phyloP scores from a whole-genome alignment of 2,113 vertebrate species.

The Aleadryas rufinucha region DNA sequence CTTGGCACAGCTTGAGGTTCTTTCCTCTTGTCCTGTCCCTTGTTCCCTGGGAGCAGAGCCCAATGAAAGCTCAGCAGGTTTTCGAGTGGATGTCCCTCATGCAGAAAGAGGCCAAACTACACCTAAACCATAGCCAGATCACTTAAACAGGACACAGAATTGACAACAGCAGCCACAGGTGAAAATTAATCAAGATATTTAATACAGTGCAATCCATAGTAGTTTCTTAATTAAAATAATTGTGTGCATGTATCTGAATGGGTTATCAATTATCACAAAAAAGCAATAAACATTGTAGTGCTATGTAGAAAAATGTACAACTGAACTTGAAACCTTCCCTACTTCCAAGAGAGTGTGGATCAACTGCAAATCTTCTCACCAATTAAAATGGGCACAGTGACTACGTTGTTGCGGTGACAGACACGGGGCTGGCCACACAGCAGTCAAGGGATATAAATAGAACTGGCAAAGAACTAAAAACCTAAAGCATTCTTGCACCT shows the following conservation, averaged over 20 bases:
- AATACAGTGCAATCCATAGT: constrained; percentile 90
- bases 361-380: constrained; percentile 65
- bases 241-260: constrained; percentile 84
- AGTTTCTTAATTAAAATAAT: constrained; percentile 88
- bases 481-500: constrained; percentile 70
- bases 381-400: constrained; percentile 54
- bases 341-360: constrained; percentile 44
- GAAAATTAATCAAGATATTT: constrained; percentile 88
- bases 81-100: fast-evolving
- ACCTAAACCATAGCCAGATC: background rate
- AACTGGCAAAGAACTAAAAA: constrained; percentile 65
- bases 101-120: background rate
- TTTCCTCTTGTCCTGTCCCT: background rate
- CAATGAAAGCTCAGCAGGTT: background rate
- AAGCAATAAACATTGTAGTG: constrained; percentile 72
- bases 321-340: constrained; percentile 63
- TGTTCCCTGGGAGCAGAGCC: background rate
- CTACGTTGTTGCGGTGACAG: background rate
- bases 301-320: constrained; percentile 84
- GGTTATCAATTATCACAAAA: constrained; percentile 77
- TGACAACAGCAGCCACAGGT: constrained; percentile 55
- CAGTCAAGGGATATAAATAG: constrained; percentile 61
- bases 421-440: constrained; percentile 61
- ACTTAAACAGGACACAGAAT: background rate
- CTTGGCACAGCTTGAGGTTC: background rate